These are phyloP conservation scores for Aegithalos caudatus DNA, from an alignment of 2,113 vertebrate species.

Conservation along the genomic window DNA sequence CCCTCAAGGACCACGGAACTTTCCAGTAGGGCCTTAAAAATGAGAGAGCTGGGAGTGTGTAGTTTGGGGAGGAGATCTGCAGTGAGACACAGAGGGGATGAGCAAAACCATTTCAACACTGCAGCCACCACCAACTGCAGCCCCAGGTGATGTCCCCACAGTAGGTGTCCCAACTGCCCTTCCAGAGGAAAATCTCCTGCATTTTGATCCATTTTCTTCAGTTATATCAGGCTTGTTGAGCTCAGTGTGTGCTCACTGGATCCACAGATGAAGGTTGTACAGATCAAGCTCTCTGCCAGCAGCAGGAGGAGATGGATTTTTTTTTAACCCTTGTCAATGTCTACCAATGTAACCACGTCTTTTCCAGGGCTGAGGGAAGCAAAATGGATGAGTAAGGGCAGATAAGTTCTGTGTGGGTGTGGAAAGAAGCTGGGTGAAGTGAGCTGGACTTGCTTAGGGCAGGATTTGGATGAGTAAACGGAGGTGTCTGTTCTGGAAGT, in stretches of 20 bases:
- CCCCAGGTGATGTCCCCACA: background rate
- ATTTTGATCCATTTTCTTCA: background rate
- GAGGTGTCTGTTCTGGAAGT: background rate
- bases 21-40: background rate
- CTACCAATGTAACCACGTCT: background rate
- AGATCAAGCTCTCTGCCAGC: background rate
- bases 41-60: background rate
- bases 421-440: background rate
- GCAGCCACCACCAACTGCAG: background rate
- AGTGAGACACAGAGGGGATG: background rate
- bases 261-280: background rate
- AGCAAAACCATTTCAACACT: background rate
- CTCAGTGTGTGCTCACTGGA: rapidly evolving
- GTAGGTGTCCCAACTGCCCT: background rate
- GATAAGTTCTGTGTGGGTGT: background rate
- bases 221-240: background rate
- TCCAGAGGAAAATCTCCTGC: background rate
- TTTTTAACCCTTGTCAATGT: rapidly evolving
- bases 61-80: background rate
- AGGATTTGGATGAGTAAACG: background rate
- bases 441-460: background rate
- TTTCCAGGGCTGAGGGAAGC: background rate
- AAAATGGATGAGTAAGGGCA: background rate
- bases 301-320: background rate
- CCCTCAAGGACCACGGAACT: background rate